Conservation (phyloP, 2,113 vertebrate genomes). For the Vulpes lagopus region DNA sequence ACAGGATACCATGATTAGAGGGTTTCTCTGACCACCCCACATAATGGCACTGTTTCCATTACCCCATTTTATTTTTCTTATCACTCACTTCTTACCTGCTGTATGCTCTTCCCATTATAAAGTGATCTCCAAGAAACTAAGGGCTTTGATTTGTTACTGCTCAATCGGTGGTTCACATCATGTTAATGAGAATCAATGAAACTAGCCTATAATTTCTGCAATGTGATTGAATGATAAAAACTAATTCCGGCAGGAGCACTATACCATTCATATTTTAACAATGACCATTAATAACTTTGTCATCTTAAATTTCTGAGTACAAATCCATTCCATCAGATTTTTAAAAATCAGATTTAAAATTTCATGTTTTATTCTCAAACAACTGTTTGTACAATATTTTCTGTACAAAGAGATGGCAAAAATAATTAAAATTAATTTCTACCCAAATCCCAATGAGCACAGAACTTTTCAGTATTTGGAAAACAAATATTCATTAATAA, state of each 20-base stretch:
- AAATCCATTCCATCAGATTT: not conserved
- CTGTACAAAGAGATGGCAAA: not conserved
- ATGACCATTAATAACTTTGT: not conserved
- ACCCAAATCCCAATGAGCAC: not conserved
- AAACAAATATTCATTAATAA: conserved; percentile 30
- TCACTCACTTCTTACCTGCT: not conserved
- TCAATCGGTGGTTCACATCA: not conserved
- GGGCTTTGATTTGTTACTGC: not conserved
- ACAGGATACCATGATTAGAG: not conserved
- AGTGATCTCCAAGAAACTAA: not conserved
- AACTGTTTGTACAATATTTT: not conserved
- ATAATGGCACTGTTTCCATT: not conserved
- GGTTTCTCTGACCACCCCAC: not conserved
- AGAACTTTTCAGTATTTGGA: conserved; percentile 25
- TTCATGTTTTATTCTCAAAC: conserved; percentile 12
- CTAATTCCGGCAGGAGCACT: not conserved
- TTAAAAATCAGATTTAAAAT: conserved; percentile 33
- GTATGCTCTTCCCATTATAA: not conserved
- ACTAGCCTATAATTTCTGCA: not conserved
- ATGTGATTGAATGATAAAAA: not conserved
- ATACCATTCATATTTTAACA: not conserved
- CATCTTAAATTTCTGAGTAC: conserved; percentile 15
- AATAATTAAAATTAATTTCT: conserved; percentile 24
- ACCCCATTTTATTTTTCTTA: not conserved
- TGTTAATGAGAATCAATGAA: conserved; percentile 36